Percentiles rank a stretch among this genome's conserved stretches.
Conservation (phyloP, 1,140 invertebrate genomes). For the Tetramorium parvispinum region DNA sequence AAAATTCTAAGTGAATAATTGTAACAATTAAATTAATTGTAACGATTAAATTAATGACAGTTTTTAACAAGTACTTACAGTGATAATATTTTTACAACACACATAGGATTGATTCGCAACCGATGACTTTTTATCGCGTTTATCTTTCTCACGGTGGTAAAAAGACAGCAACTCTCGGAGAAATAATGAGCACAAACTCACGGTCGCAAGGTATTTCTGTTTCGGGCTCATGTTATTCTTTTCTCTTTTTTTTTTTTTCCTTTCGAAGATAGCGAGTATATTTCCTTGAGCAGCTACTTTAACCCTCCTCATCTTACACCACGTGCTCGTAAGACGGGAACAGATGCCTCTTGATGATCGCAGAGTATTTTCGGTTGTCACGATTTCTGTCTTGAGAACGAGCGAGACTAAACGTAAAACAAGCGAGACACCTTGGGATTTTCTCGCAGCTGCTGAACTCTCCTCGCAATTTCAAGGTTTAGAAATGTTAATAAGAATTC, state of each 20-base stretch:
- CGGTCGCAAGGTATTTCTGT: slow-evolving; percentile 12
- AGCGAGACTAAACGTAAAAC: slow-evolving; percentile 34
- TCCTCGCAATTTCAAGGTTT: neutral
- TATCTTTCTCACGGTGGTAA: slow-evolving; percentile 34
- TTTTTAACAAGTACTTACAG: neutral
- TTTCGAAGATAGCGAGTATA: slow-evolving; percentile 58
- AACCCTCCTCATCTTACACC: slow-evolving; percentile 37
- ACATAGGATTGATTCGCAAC: neutral
- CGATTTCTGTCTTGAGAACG: slow-evolving; percentile 61
- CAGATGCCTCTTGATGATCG: slow-evolving; percentile 75
- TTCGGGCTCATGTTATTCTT: slow-evolving; percentile 60
- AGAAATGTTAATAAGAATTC: neutral
- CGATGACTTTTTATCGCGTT: slow-evolving; percentile 4
- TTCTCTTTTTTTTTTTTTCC: slow-evolving; percentile 59
- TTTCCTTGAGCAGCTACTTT: slow-evolving; percentile 69
- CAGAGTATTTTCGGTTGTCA: slow-evolving; percentile 70
- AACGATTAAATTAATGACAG: neutral
- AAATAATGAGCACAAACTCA: slow-evolving; percentile 54
- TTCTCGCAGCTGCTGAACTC: neutral
- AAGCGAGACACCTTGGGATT: neutral
- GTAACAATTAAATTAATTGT: neutral
- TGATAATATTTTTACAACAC: neutral
- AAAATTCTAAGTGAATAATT: neutral
- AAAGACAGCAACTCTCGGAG: slow-evolving; percentile 26
- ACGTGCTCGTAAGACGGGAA: slow-evolving; percentile 65